Evolutionary conservation across 2,113 vertebrate species (phyloP).

Genomic region (Hippocampus guttulatus): DNA sequence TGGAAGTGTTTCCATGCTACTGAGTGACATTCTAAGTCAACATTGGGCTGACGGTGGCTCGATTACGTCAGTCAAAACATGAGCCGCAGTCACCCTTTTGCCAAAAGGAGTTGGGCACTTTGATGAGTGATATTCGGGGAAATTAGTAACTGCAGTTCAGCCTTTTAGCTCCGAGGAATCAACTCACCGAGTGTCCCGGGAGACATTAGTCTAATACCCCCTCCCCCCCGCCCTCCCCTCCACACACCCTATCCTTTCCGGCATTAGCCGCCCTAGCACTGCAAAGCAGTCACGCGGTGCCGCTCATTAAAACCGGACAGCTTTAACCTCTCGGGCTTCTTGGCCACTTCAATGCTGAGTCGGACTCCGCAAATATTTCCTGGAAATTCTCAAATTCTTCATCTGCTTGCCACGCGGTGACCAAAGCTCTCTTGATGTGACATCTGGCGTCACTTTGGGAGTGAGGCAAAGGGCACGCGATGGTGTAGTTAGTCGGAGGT

Average conservation of each 20-base stretch:
- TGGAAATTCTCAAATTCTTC: slow-evolving; percentile 69
- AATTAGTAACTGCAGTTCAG: slow-evolving; percentile 16
- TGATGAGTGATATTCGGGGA: background rate
- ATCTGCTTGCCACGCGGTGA: slow-evolving; percentile 45
- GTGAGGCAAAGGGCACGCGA: slow-evolving; percentile 52
- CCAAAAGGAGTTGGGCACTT: slow-evolving; percentile 8
- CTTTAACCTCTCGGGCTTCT: slow-evolving; percentile 51
- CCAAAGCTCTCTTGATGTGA: slow-evolving; percentile 61
- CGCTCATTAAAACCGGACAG: slow-evolving; percentile 50
- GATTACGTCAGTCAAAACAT: background rate
- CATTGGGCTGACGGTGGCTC: background rate
- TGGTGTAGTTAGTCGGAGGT: slow-evolving; percentile 56
- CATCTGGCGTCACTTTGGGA: slow-evolving; percentile 70
- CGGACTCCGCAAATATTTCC: slow-evolving; percentile 69
- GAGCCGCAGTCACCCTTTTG: background rate
- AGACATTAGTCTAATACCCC: slow-evolving; percentile 33
- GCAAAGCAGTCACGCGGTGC: slow-evolving; percentile 34
- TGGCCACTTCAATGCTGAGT: slow-evolving; percentile 57
- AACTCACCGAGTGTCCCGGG: slow-evolving; percentile 12
- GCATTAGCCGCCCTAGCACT: slow-evolving; percentile 33
- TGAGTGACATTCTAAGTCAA: slow-evolving; percentile 1
- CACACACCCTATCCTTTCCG: slow-evolving; percentile 7
- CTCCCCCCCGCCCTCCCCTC: background rate
- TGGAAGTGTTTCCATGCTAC: background rate
- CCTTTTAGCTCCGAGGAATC: slow-evolving; percentile 22